Percentiles rank a stretch among this genome's conserved stretches.
Evolutionary conservation across 2,113 vertebrate species (phyloP).

Genomic region (Rhinolophus sinicus): DNA sequence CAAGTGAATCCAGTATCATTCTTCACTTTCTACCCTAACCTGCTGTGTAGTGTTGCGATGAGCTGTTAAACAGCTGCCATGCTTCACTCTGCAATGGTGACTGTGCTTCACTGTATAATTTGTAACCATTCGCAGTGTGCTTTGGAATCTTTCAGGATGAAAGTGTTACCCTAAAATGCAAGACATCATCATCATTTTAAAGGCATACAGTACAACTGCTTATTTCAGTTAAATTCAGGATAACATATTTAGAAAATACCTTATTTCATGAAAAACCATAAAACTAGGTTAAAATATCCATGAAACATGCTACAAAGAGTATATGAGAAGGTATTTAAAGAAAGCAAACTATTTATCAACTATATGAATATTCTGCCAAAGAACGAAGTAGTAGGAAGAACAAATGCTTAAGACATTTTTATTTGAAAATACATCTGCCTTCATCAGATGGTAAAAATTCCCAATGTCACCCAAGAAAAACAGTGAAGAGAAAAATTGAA

Average conservation of each 20-base stretch:
- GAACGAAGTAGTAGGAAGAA: slow-evolving; percentile 79
- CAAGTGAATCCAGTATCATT: slow-evolving; percentile 69
- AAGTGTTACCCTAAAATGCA: slow-evolving; percentile 74
- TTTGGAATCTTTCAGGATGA: slow-evolving; percentile 74
- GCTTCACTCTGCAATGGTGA: slow-evolving; percentile 66
- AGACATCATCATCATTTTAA: slow-evolving; percentile 79
- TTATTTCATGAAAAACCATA: slow-evolving; percentile 78
- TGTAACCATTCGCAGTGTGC: slow-evolving; percentile 69
- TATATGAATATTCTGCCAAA: slow-evolving; percentile 82
- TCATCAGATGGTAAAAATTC: slow-evolving; percentile 82
- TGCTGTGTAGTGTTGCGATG: slow-evolving; percentile 66
- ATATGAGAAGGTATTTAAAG: slow-evolving; percentile 81
- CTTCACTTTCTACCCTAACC: slow-evolving; percentile 71
- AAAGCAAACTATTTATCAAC: slow-evolving; percentile 82
- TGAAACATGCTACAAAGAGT: slow-evolving; percentile 75
- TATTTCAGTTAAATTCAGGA: slow-evolving; percentile 78
- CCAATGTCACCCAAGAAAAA: slow-evolving; percentile 81
- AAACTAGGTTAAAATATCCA: slow-evolving; percentile 80
- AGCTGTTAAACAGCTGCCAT: slow-evolving; percentile 80
- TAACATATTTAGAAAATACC: slow-evolving; percentile 81
- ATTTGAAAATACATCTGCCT: slow-evolving; percentile 83
- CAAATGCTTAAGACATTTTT: slow-evolving; percentile 81
- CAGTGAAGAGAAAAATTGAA: slow-evolving; percentile 77
- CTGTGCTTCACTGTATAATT: slow-evolving; percentile 72
- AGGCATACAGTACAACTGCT: slow-evolving; percentile 75